A percentile compares a stretch with the other conserved stretches of the same genome.
These are phyloP conservation scores for Chaunax sp. DNA, from an alignment of 2,797 vertebrate species.

Conservation along the genomic window DNA sequence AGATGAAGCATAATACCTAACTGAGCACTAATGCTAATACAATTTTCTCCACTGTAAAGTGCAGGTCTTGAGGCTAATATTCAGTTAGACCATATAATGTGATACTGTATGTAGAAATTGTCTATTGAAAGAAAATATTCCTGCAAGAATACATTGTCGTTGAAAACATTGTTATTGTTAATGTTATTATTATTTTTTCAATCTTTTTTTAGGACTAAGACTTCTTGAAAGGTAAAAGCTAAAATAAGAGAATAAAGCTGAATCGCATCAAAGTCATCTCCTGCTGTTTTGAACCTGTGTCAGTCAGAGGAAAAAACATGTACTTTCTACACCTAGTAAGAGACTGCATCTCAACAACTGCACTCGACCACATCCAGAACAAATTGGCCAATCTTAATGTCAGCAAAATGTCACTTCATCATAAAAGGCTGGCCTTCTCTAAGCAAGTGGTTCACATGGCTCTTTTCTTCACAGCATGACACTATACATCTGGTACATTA, in stretches of 20 bases:
- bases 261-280: conserved; percentile 55
- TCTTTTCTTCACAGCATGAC: conserved; percentile 82
- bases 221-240: conserved; percentile 26
- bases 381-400: conserved; percentile 90
- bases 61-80: conserved; percentile 31
- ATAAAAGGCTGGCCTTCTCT: conserved; percentile 83
- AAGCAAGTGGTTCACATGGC: conserved; percentile 72
- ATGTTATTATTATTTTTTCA: not conserved
- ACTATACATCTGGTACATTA: conserved; percentile 83
- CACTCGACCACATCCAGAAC: conserved; percentile 82
- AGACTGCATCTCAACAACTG: conserved; percentile 78
- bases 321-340: conserved; percentile 75
- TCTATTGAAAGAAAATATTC: conserved; percentile 5
- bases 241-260: conserved; percentile 40
- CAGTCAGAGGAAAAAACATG: conserved; percentile 65
- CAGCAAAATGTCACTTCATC: conserved; percentile 89
- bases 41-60: conserved; percentile 45
- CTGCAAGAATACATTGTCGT: not conserved
- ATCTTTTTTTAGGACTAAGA: not conserved
- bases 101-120: conserved; percentile 7
- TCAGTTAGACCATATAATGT: conserved; percentile 13
- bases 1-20: conserved; percentile 58
- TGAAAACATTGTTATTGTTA: not conserved
- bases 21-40: conserved; percentile 49
- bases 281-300: conserved; percentile 68